These are phyloP conservation scores for Drymonia ruficornis DNA, from an alignment of 2,888 invertebrate genomes.

Conservation along the genomic window DNA sequence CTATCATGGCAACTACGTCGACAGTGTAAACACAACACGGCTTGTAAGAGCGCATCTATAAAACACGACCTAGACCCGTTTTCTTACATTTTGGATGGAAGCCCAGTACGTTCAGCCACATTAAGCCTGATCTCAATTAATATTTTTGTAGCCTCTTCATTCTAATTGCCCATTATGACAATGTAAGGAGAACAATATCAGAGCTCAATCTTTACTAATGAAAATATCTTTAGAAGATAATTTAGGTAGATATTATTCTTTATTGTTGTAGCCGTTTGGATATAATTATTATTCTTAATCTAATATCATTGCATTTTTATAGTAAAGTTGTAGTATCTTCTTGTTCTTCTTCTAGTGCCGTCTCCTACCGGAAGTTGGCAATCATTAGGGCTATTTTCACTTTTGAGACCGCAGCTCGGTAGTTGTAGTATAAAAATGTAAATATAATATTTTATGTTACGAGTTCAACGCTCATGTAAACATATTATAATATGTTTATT, in stretches of 20 bases:
- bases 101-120: conserved; percentile 61
- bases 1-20: conserved; percentile 16
- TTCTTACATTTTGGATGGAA: conserved; percentile 65
- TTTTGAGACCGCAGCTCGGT: no score
- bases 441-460: no score
- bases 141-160: conserved; percentile 41
- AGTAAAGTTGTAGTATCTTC: no score
- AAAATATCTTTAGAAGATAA: background rate
- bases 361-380: no score
- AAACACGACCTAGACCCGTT: conserved; percentile 70
- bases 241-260: no score
- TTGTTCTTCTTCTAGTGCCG: no score
- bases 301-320: no score
- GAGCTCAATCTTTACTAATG: background rate
- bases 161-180: conserved; percentile 26
- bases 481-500: background rate
- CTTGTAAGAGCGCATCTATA: conserved; percentile 32
- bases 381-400: no score
- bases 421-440: no score
- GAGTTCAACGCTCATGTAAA: background rate
- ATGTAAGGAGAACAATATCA: conserved; percentile 6
- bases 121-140: conserved; percentile 51
- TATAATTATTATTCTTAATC: no score
- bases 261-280: no score
- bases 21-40: conserved; percentile 17